Base-by-base conservation (phyloP, 2,888 invertebrate genomes). In the Lordiphosa andalusiaca region DNA sequence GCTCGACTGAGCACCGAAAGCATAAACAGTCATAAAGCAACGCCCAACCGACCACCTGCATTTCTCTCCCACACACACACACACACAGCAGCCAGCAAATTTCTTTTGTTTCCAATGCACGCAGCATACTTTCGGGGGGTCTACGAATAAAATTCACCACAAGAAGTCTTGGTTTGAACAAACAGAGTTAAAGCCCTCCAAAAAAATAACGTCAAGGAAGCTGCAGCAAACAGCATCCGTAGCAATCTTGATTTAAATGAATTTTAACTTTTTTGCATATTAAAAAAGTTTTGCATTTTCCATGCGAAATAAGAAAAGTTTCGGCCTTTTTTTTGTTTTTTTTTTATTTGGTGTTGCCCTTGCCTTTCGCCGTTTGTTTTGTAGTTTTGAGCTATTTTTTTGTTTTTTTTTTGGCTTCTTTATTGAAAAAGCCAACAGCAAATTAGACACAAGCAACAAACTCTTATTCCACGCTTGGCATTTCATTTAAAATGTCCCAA, bases 301-400 rank as follows among this genome's bases (percentile, higher is more conserved):
- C 65, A 72, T 58, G 70, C 81, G 80, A 82, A 78, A 77, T 77
- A 82, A 77, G 83, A 78, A 80, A 83, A 81, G 77, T 83, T 83
- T 82, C 61, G 42, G 62, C 53, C 50, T 68, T 70, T 60, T 55
- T 41, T 44, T 39, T 16, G 67, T 70, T 60, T 55, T 41, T 44
- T 39, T 16, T 16, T 44, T 37, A 19, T 19, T 19, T 19, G 19
- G 35, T 41, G 16, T 41, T 13, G 41, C 16, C 9, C 36, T 40
- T 30, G 47, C 40, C 23, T 51, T 46, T 57, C 38, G 51, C 53
- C 37, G 41, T 65, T 71, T 57, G 59, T 57, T 51, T 64, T 61
- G 37, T 60, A 72, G 62, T 72, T 69, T 30, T 30, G 30, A 10
- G 30, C 13, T 37, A 10, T 23, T 25, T 38, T 4, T 6, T 39